Base-by-base conservation (phyloP, 2,797 vertebrate species). In the Sparus aurata region DNA sequence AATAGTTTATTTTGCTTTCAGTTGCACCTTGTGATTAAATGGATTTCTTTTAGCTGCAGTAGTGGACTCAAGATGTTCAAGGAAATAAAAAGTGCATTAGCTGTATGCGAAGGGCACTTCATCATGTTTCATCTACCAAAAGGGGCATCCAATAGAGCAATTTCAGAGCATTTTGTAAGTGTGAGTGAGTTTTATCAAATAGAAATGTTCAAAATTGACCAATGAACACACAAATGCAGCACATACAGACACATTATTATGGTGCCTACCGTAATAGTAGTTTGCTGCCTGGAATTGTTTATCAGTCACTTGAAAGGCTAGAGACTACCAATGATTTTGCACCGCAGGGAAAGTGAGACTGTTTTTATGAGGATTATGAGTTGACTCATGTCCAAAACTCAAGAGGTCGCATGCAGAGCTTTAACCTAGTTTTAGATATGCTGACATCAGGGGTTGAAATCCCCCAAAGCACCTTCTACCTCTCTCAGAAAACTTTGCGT, bases 231-330 rank as follows among this genome's bases (percentile, higher is more conserved):
- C 30, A 69, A 73, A 72, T 60, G 45, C 54, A 60, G 43, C 72
- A 74, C 74, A 75, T 16, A 58, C 13, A 58, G 52, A 59, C 53
- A 77, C 27, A 80, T 22, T 41, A 27, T 59, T 47, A 38, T 25
- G 54, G 62, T 73, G 69, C 34, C 55, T 43, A 80, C 70, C 77
- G 55, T 63, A 65, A 69, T 69, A 58, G 70, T 77, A 79, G 87
- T 85, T 75, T 84, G 73, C 75, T 68, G 75, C 73, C 84, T 72
- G n/a, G 64, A 80, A 76, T 80, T 73, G 66, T 84, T 80, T 85
- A 66, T 73, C 64, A 60, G 61, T 54, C 69, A 67, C 83, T 67
- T 85, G 72, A 72, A 85, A 65, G 54, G 78, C 79, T 47, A 81
- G 52, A 53, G 65, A 75, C 62, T 53, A 27, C 68, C 52, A 74